Conservation (phyloP, 2,113 vertebrate genomes). For the Tetraodon nigroviridis region DNA sequence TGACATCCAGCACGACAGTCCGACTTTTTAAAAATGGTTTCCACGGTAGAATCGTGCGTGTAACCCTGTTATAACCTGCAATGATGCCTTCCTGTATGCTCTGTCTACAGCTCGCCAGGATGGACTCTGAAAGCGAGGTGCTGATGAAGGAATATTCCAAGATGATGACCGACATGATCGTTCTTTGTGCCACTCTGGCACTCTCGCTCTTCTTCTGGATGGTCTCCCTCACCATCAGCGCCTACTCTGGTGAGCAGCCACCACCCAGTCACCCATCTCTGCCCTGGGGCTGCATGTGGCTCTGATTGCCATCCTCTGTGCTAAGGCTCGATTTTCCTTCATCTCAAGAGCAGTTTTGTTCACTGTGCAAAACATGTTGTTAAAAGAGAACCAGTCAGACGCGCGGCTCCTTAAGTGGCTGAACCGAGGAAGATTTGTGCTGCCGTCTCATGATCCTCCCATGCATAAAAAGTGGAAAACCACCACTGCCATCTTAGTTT, state of each 20-base stretch:
- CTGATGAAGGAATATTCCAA: constrained; percentile 77
- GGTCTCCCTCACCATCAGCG: constrained; percentile 82
- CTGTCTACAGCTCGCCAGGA: constrained; percentile 18
- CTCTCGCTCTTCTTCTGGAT: constrained; percentile 91
- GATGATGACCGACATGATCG: constrained; percentile 88
- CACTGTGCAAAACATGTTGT: background rate
- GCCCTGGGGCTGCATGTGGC: no score
- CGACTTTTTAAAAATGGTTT: no score
- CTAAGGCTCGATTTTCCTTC: background rate
- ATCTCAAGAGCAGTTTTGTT: background rate
- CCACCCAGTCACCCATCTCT: no score
- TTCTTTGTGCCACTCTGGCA: constrained; percentile 83
- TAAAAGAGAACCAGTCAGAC: background rate
- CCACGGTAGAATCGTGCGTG: background rate
- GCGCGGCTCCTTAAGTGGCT: background rate
- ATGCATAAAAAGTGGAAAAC: background rate
- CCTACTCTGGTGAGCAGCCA: constrained; percentile 81
- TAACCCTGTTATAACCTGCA: background rate
- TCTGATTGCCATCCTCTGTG: background rate
- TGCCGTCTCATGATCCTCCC: background rate
- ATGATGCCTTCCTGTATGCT: background rate
- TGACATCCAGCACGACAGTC: no score
- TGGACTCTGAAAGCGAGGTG: constrained; percentile 56
- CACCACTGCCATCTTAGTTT: background rate
- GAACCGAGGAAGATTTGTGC: background rate